Evolutionary conservation across 2,797 vertebrate genomes (phyloP).

Genomic region (Pseudomugil tenellus): DNA sequence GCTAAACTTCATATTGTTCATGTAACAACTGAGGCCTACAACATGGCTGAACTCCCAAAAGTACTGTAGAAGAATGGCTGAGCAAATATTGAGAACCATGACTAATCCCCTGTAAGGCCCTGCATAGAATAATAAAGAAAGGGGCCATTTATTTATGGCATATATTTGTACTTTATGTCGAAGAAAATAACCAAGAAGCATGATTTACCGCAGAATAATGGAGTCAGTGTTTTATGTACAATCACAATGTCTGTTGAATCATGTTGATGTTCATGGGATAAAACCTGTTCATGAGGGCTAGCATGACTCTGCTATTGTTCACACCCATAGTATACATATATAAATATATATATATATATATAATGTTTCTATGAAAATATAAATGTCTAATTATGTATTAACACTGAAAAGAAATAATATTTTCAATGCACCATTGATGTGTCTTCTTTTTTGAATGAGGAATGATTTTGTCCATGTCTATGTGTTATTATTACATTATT

Average conservation of each 20-base stretch:
- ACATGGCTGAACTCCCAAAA: constrained; percentile 7
- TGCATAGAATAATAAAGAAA: constrained; percentile 47
- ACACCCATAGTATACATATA: constrained; percentile 67
- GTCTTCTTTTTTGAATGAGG: constrained; percentile 4
- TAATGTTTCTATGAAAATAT: constrained; percentile 84
- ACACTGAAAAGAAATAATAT: constrained; percentile 78
- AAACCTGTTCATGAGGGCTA: constrained; percentile 83
- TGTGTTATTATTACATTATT: too few species aligned
- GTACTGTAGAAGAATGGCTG: constrained; percentile 31
- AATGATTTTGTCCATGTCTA: neutral
- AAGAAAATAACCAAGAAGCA: constrained; percentile 80
- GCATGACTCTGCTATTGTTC: constrained; percentile 83
- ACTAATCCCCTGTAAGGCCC: constrained; percentile 43
- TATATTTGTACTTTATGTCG: constrained; percentile 75
- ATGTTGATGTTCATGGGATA: constrained; percentile 79
- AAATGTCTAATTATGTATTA: constrained; percentile 84
- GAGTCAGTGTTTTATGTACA: constrained; percentile 81
- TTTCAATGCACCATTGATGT: constrained; percentile 74
- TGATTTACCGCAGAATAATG: constrained; percentile 77
- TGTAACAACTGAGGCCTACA: constrained; percentile 14
- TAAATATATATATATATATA: constrained; percentile 58
- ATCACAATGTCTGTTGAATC: constrained; percentile 77
- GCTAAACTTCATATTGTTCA: constrained; percentile 14
- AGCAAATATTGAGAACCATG: constrained; percentile 33
- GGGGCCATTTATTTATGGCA: constrained; percentile 63